phyloP scores from a whole-genome alignment of 1,140 invertebrate species.

The Listronotus oregonensis region DNA sequence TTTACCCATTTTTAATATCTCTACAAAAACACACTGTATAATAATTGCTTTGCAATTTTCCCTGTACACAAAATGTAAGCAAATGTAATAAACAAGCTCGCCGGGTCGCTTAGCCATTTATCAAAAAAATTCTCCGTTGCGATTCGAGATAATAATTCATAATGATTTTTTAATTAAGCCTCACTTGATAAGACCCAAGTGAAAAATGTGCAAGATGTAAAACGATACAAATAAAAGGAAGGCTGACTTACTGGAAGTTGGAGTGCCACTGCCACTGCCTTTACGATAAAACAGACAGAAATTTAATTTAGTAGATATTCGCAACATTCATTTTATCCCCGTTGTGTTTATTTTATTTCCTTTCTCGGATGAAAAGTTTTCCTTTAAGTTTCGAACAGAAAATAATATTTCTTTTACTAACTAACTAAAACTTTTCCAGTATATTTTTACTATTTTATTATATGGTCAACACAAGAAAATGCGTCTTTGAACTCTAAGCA shows the following conservation, averaged over 20 bases:
- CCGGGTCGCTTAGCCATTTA: conserved; percentile 29
- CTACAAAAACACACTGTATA: too few species aligned
- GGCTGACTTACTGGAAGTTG: conserved; percentile 20
- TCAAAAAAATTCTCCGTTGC: conserved; percentile 35
- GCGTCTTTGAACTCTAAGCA: too few species aligned
- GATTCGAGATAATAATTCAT: conserved; percentile 47
- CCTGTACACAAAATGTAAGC: conserved; percentile 7
- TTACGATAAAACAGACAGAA: conserved; percentile 34
- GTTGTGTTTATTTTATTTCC: conserved; percentile 13
- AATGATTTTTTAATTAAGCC: conserved; percentile 50
- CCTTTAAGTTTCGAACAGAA: not conserved
- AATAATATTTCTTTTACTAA: not conserved
- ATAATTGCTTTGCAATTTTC: not conserved
- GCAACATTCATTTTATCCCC: conserved; percentile 24
- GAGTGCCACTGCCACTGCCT: conserved; percentile 9
- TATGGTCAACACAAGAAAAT: too few species aligned
- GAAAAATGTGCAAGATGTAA: conserved; percentile 48
- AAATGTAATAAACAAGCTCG: conserved; percentile 37
- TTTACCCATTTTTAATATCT: too few species aligned
- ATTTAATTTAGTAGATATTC: conserved; percentile 31
- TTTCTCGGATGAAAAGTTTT: conserved; percentile 2
- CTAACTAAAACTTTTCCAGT: too few species aligned
- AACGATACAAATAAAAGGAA: conserved; percentile 44
- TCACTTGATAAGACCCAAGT: conserved; percentile 40
- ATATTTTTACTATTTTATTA: too few species aligned